phyloP scores from a whole-genome alignment of 2,888 invertebrate species.

The Leptogaster cylindrica region DNA sequence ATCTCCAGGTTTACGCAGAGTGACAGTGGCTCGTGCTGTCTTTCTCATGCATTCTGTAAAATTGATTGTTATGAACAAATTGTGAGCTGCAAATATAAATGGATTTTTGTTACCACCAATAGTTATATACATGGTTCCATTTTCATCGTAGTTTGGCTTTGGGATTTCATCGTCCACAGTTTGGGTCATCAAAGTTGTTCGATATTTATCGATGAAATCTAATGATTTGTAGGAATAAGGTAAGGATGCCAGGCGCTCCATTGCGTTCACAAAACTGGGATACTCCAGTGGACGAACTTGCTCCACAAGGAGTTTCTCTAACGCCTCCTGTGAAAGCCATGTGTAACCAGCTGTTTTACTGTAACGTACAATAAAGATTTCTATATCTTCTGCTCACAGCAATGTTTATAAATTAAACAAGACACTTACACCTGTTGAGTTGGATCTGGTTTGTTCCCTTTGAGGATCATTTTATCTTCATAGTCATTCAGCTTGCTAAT shows the following conservation, averaged over 20 bases:
- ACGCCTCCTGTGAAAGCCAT: slow-evolving; percentile 72
- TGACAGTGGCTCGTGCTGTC: slow-evolving; percentile 76
- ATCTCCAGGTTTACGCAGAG: slow-evolving; percentile 79
- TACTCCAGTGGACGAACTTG: slow-evolving; percentile 73
- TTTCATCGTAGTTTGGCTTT: slow-evolving; percentile 71
- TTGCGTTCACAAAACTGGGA: slow-evolving; percentile 71
- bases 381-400: no score
- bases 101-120: slow-evolving; percentile 65
- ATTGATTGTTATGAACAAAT: neutral
- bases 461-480: slow-evolving; percentile 74
- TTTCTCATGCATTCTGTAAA: slow-evolving; percentile 73
- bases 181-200: slow-evolving; percentile 68
- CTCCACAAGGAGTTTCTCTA: slow-evolving; percentile 74
- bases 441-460: slow-evolving; percentile 68
- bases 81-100: neutral
- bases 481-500: slow-evolving; percentile 71
- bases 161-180: slow-evolving; percentile 69
- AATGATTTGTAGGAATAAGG: slow-evolving; percentile 74
- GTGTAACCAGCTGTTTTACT: slow-evolving; percentile 66
- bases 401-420: slow-evolving; percentile 8
- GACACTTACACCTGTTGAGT: slow-evolving; percentile 66
- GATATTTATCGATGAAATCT: slow-evolving; percentile 76
- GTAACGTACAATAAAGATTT: slow-evolving; percentile 49
- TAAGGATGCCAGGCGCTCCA: slow-evolving; percentile 74
- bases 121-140: slow-evolving; percentile 75